Evolutionary conservation across 1,140 invertebrate genomes (phyloP).

Genomic region (Bombus polaris): DNA sequence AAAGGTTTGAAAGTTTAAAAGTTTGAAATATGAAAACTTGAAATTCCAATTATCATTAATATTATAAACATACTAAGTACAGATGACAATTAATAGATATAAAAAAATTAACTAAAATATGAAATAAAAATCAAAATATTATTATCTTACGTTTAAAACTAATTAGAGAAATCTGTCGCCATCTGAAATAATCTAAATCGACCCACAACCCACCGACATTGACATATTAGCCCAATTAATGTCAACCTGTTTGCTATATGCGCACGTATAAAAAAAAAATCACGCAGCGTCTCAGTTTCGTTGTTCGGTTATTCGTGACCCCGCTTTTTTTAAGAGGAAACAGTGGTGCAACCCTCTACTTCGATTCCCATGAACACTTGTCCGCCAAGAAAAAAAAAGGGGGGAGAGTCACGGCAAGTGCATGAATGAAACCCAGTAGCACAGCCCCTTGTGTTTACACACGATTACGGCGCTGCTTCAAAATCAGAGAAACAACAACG

Average conservation of each 20-base stretch:
- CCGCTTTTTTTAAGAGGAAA: background rate
- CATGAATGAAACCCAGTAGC: conserved; percentile 33
- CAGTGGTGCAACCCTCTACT: background rate
- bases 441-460: conserved; percentile 35
- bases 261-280: background rate
- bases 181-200: background rate
- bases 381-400: no score
- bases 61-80: background rate
- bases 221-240: no score
- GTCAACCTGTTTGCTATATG: background rate
- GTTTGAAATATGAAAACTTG: background rate
- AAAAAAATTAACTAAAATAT: accelerated
- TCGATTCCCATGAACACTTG: conserved; percentile 39
- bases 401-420: background rate
- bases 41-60: background rate
- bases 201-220: background rate
- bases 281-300: background rate
- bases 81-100: background rate
- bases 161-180: background rate
- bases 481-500: conserved; percentile 5
- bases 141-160: background rate
- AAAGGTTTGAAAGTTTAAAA: no score
- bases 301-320: background rate
- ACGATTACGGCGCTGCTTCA: conserved; percentile 31
- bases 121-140: background rate